Evolutionary conservation across 2,797 vertebrate genomes (phyloP), one percentile per base, ranked within the genome.

Genomic region (Enteromius mattozi): DNA sequence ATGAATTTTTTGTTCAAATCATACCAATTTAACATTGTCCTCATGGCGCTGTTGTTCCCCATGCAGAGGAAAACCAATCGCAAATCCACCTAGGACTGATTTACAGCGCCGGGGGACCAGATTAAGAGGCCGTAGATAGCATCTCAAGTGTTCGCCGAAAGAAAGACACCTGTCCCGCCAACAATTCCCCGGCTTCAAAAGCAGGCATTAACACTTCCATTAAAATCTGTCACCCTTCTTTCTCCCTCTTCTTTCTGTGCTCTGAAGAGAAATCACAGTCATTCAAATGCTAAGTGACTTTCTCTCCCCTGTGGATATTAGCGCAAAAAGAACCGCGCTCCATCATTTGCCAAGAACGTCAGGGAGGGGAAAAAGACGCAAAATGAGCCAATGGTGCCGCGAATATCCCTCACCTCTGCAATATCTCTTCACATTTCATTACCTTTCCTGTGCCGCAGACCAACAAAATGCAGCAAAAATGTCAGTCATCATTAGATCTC

Each of bases 281-380:
- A 94, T 95, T 95, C 93, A 94, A 92, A 94, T 94, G 92, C 93
- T 93, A 93, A 95, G 92, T 92, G 91, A 92, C 92, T 92, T 90
- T 91, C 92, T 89, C 89, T 89, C 90, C 92, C 90, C 89, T 84
- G 90, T 87, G 91, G 93, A 93, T 92, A 93, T 93, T 90, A 91
- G 87, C 88, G 89, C 91, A 88, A 76, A 85, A 88, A 88, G 89
- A 88, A 83, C 86, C 87, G 65, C 76, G 81, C 89, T 91, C 89
- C 88, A 91, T 93, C 91, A 93, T 92, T 87, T 89, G 71, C 86
- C 83, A 16, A 75, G 87, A 87, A 78, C 71, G 54, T 88, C 59
- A 37, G 81, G 88, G 88, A 87, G 85, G 85, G 69, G 69, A 79
- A 90, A 37, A 74, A 75, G 45, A 79, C 45, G 70, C 77, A 6